A percentile compares a stretch with the other conserved stretches of the same genome.
Evolutionary conservation across 1,140 invertebrate species (phyloP).

Genomic region (Bombus consobrinus): DNA sequence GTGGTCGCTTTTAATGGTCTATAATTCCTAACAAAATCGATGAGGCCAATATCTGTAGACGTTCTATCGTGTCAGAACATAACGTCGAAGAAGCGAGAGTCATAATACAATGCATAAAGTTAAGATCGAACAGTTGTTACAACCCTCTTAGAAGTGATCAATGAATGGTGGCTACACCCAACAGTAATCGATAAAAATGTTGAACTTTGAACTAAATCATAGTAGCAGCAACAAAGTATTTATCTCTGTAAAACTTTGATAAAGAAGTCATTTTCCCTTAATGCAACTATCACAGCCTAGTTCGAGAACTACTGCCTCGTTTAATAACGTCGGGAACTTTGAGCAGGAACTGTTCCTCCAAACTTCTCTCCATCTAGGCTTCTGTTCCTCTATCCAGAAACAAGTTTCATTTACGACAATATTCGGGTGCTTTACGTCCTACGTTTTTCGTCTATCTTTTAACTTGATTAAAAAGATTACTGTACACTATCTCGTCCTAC

Average conservation of each 20-base stretch:
- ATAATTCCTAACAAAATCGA: conserved; percentile 43
- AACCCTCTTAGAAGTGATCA: background rate
- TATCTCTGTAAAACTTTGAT: conserved; percentile 8
- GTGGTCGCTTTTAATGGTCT: conserved; percentile 16
- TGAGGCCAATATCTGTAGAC: background rate
- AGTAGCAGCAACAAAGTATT: background rate
- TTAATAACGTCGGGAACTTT: conserved; percentile 23
- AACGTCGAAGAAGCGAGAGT: background rate
- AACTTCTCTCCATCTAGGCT: background rate
- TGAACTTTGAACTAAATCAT: background rate
- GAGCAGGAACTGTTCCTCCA: background rate
- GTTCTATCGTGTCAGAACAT: background rate
- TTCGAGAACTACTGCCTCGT: background rate
- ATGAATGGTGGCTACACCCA: background rate
- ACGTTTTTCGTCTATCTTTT: too few relatives aligned
- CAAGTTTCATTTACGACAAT: background rate
- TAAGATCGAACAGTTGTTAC: background rate
- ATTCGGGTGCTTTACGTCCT: background rate
- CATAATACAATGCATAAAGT: background rate
- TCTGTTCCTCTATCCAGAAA: background rate
- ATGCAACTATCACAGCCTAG: too few relatives aligned
- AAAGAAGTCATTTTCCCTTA: background rate
- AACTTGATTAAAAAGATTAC: background rate
- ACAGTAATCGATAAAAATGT: background rate
- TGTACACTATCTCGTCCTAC: too few relatives aligned